Conservation (phyloP, 92 coral and sea anemone genomes). For the Ricordea florida region DNA sequence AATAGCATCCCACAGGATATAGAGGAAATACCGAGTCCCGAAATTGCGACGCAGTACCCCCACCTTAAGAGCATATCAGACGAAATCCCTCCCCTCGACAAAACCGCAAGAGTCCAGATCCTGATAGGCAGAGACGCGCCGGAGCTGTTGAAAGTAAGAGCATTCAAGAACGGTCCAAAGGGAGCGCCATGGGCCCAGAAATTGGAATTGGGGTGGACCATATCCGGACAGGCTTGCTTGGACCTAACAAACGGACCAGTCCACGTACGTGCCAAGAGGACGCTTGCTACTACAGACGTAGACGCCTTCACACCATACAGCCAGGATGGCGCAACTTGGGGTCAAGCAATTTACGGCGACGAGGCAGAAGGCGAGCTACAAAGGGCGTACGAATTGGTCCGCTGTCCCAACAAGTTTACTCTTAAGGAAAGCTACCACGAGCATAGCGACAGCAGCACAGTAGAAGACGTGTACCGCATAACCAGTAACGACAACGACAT, state of each 20-base stretch:
- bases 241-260: slow-evolving; percentile 27
- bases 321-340: neutral
- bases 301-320: neutral
- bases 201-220: slow-evolving; percentile 44
- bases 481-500: slow-evolving; percentile 11
- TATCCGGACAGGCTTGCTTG: slow-evolving; percentile 46
- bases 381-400: slow-evolving; percentile 7
- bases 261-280: slow-evolving; percentile 26
- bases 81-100: slow-evolving; percentile 49
- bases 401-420: slow-evolving; percentile 8
- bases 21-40: slow-evolving; percentile 40
- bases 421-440: neutral
- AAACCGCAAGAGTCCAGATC: slow-evolving; percentile 26
- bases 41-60: neutral
- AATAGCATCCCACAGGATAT: slow-evolving; percentile 50
- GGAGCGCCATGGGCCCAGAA: slow-evolving; percentile 56
- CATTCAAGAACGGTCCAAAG: slow-evolving; percentile 52
- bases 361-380: neutral
- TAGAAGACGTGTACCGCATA: neutral
- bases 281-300: neutral
- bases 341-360: neutral
- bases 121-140: slow-evolving; percentile 60
- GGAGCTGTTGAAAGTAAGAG: slow-evolving; percentile 44
- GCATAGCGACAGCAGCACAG: neutral
- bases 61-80: slow-evolving; percentile 28